Evolutionary conservation across 2,113 vertebrate species (phyloP), one percentile per base, ranked within the genome.

Genomic region (Galemys pyrenaicus): DNA sequence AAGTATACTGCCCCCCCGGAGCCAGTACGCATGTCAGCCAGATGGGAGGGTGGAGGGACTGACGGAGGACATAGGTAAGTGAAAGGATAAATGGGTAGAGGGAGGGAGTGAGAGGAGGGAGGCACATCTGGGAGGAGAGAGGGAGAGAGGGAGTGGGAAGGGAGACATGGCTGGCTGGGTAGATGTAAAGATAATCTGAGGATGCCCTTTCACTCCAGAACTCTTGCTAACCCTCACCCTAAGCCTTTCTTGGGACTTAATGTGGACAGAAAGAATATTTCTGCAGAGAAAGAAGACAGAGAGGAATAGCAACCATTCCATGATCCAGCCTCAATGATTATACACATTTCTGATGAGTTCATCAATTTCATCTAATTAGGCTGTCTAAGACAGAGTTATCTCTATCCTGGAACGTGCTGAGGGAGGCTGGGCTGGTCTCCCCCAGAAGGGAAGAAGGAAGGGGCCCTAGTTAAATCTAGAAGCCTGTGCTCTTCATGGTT

Each of bases 301-400:
- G 93, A 95, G 90, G 78, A 97, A 84, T 81, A 75, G 46, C 41
- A 96, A 89, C 49, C 91, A 95, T 87, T 73, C 96, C 26, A 1
- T 91, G 96, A 82, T 96, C 96, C 96, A 49, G 80, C 97, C 97
- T 79, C 64, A 75, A 71, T 97, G 96, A 97, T 96, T 96, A 96
- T 60, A 62, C 81, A 91, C 83, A 26, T 96, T 97, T 96, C 95
- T 82, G 92, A 96, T 87, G 97, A 96, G 96, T 96, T 97, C 95
- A 94, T 97, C 96, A 96, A 19, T 91, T 94, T 95, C 91, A 93
- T 89, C 96, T 95, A 96, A 97, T 96, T 91, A 98, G 94, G 74
- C 95, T 96, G 54, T 60, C 39, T 20, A 56, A 56, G 54, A 56
- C 24, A 9, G 77, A 19, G 26, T 51, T 16, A 17, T 84, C 75